A percentile compares a stretch with the other conserved stretches of the same genome.
Evolutionary conservation across 2,888 invertebrate species (phyloP).

Genomic region (Acleris sparsana): DNA sequence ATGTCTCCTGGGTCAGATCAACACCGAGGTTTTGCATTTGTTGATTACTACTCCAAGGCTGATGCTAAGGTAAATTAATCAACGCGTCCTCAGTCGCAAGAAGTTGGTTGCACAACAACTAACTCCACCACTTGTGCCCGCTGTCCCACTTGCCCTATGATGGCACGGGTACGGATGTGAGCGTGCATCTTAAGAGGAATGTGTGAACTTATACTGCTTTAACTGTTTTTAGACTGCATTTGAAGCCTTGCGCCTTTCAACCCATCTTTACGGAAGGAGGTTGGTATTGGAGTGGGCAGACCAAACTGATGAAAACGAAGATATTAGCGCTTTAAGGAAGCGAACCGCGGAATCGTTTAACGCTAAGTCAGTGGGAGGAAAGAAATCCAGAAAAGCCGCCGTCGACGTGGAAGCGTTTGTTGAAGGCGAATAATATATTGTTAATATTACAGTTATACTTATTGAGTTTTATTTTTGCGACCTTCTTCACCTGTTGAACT

Average conservation of each 20-base stretch:
- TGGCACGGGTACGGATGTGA: no score
- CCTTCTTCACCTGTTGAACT: no score
- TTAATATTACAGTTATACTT: slow-evolving; percentile 15
- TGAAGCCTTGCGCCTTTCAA: slow-evolving; percentile 95
- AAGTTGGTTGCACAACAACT: not conserved
- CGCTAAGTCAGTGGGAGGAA: slow-evolving; percentile 70
- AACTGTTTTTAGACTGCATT: slow-evolving; percentile 90
- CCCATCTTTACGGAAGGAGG: slow-evolving; percentile 98
- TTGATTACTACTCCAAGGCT: slow-evolving; percentile 93
- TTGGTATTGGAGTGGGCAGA: slow-evolving; percentile 98
- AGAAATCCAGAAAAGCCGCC: slow-evolving; percentile 74
- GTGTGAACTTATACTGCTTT: not conserved
- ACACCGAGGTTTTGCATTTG: slow-evolving; percentile 98
- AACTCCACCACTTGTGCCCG: not conserved
- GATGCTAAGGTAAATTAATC: slow-evolving; percentile 93
- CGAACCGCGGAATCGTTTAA: slow-evolving; percentile 88
- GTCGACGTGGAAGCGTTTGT: slow-evolving; percentile 75
- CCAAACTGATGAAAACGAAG: slow-evolving; percentile 86
- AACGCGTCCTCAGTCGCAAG: not conserved
- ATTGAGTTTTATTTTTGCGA: no score
- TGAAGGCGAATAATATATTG: slow-evolving; percentile 55
- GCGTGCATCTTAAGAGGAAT: not conserved
- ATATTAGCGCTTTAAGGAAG: slow-evolving; percentile 91
- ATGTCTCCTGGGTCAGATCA: slow-evolving; percentile 88
- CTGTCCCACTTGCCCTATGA: no score